A percentile compares a stretch with the other conserved stretches of the same genome.
Evolutionary conservation across 2,113 vertebrate species (phyloP).

Genomic region (Tenebrosternarchus preto): DNA sequence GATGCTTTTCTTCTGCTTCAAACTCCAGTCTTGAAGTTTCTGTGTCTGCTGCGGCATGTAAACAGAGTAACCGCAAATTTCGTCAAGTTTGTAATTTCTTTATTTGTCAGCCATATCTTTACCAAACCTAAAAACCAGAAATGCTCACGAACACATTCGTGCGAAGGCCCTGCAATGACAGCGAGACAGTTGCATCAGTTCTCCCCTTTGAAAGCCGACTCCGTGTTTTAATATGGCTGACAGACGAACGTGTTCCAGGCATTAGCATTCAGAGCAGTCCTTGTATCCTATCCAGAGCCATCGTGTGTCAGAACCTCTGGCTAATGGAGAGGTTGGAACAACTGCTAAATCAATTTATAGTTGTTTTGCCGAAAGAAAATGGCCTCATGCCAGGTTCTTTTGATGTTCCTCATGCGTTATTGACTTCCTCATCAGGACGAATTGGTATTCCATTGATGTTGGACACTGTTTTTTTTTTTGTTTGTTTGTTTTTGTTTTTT

Average conservation of each 20-base stretch:
- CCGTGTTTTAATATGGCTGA: constrained; percentile 42
- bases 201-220: constrained; percentile 26
- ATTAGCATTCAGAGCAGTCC: constrained; percentile 44
- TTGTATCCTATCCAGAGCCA: constrained; percentile 59
- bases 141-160: constrained; percentile 23
- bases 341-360: constrained; percentile 21
- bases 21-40: neutral
- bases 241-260: constrained; percentile 25
- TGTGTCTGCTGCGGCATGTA: neutral
- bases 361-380: constrained; percentile 23
- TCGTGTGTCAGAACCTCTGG: constrained; percentile 55
- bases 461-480: constrained; percentile 15
- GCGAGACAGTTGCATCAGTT: constrained; percentile 49
- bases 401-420: constrained; percentile 35
- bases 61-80: neutral
- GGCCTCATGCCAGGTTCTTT: constrained; percentile 13
- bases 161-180: constrained; percentile 27
- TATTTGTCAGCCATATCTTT: constrained; percentile 7
- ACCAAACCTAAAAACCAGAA: constrained; percentile 16
- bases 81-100: constrained; percentile 18
- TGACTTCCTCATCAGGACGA: constrained; percentile 11
- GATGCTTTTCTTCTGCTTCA: neutral
- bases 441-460: neutral
- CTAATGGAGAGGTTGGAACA: constrained; percentile 54
- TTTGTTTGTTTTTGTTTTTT: constrained; percentile 26